phyloP scores from a whole-genome alignment of 2,113 vertebrate species.

The Dromaius novaehollandiae region DNA sequence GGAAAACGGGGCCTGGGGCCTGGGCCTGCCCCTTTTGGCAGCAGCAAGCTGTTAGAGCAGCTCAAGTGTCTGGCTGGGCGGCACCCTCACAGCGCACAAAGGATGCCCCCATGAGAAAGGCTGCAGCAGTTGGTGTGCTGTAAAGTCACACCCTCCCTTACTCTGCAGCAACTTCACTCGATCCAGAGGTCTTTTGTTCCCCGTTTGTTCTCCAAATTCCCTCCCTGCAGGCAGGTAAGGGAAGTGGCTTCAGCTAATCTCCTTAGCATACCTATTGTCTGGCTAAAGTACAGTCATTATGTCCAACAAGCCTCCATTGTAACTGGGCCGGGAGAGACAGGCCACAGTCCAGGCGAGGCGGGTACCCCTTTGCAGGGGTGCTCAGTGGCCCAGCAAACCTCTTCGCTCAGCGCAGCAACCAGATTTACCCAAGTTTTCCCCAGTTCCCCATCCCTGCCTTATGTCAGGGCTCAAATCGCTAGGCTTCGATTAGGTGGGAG shows the following conservation, averaged over 20 bases:
- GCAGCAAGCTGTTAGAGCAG: background rate
- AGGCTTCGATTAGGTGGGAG: slow-evolving; percentile 10
- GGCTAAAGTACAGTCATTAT: slow-evolving; percentile 26
- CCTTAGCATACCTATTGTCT: slow-evolving; percentile 34
- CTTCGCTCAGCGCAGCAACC: background rate
- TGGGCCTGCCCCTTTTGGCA: slow-evolving; percentile 31
- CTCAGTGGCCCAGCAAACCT: background rate
- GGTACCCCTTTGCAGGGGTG: background rate
- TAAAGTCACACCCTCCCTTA: slow-evolving; percentile 7
- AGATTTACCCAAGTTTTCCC: background rate
- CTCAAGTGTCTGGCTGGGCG: background rate
- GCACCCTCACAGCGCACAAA: background rate
- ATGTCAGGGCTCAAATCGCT: background rate
- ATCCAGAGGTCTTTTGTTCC: background rate
- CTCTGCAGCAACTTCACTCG: slow-evolving; percentile 4
- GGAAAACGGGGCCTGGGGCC: background rate
- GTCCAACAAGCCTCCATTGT: background rate
- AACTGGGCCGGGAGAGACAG: background rate
- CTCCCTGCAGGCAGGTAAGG: slow-evolving; percentile 38
- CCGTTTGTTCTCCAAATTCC: slow-evolving; percentile 30
- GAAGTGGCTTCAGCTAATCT: slow-evolving; percentile 34
- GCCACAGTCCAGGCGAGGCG: background rate
- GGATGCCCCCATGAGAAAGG: background rate
- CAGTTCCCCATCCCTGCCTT: background rate
- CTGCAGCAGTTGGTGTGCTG: background rate